Percentiles rank a stretch among this genome's conserved stretches.
Evolutionary conservation across 2,888 invertebrate species (phyloP).

Genomic region (Arrhopalites spinosus): DNA sequence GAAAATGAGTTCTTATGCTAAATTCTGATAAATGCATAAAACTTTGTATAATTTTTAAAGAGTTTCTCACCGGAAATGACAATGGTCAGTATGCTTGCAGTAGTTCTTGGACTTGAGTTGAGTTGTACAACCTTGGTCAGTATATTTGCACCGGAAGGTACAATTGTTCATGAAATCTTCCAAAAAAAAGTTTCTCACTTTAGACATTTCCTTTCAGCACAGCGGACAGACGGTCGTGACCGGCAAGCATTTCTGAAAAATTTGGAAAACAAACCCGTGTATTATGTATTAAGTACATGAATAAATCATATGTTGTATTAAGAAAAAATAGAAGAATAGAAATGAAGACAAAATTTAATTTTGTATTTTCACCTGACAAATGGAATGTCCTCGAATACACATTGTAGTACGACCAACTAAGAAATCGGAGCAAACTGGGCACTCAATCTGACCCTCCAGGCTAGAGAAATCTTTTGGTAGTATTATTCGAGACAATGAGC

Average conservation of each 20-base stretch:
- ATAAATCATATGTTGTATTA: too few relatives aligned
- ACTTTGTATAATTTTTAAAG: too few relatives aligned
- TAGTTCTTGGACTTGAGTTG: constrained; percentile 9
- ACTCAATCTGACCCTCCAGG: constrained; percentile 22
- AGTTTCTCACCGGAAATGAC: constrained; percentile 29
- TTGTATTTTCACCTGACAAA: too few relatives aligned
- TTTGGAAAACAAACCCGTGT: too few relatives aligned
- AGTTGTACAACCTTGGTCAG: constrained; percentile 27
- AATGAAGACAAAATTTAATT: too few relatives aligned
- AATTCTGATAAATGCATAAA: too few relatives aligned
- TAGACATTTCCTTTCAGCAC: constrained; percentile 31
- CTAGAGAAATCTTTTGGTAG: background rate
- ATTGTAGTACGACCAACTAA: constrained; percentile 14
- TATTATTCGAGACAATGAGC: constrained; percentile 1
- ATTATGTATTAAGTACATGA: too few relatives aligned
- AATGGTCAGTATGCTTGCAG: constrained; percentile 6
- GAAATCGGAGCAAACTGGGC: constrained; percentile 30
- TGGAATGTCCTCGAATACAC: constrained; percentile 32
- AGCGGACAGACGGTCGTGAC: constrained; percentile 12
- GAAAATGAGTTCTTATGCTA: too few relatives aligned
- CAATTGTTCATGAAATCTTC: constrained; percentile 34
- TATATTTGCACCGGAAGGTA: constrained; percentile 32
- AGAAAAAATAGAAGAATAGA: too few relatives aligned
- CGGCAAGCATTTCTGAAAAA: constrained; percentile 5
- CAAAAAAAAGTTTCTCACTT: constrained; percentile 30